Conservation (phyloP, 1,140 invertebrate genomes). For the Cepaea nemoralis region DNA sequence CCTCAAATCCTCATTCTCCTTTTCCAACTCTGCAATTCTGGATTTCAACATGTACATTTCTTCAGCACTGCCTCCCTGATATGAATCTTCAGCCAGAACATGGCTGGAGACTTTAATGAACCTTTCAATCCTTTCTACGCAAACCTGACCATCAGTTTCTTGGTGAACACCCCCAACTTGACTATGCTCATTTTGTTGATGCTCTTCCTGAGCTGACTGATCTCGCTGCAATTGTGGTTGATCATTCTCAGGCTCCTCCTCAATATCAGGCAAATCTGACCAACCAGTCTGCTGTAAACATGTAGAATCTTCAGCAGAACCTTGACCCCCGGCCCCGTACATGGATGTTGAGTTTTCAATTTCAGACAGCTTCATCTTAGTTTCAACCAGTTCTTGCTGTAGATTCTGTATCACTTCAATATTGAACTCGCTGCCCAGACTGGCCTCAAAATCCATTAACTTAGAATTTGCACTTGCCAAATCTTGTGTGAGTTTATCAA, state of each 20-base stretch:
- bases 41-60: slow-evolving; percentile 18
- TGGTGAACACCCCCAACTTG: background rate
- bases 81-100: background rate
- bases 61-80: background rate
- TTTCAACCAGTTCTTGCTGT: slow-evolving; percentile 32
- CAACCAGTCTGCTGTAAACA: background rate
- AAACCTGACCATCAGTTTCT: background rate
- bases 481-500: background rate
- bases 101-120: slow-evolving; percentile 22
- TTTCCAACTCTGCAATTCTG: slow-evolving; percentile 21
- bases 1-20: slow-evolving; percentile 23
- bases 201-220: background rate
- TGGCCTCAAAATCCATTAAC: slow-evolving; percentile 28
- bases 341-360: slow-evolving; percentile 17
- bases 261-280: slow-evolving; percentile 26
- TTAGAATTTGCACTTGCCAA: slow-evolving; percentile 14
- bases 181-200: background rate
- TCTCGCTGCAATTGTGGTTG: background rate
- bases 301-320: background rate
- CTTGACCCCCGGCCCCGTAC: background rate
- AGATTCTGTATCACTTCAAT: slow-evolving; percentile 30
- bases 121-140: slow-evolving; percentile 18
- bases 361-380: slow-evolving; percentile 31
- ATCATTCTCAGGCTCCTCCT: slow-evolving; percentile 12
- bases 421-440: slow-evolving; percentile 20